Evolutionary conservation across 2,797 vertebrate species (phyloP).

Genomic region (Esox masquinongy): DNA sequence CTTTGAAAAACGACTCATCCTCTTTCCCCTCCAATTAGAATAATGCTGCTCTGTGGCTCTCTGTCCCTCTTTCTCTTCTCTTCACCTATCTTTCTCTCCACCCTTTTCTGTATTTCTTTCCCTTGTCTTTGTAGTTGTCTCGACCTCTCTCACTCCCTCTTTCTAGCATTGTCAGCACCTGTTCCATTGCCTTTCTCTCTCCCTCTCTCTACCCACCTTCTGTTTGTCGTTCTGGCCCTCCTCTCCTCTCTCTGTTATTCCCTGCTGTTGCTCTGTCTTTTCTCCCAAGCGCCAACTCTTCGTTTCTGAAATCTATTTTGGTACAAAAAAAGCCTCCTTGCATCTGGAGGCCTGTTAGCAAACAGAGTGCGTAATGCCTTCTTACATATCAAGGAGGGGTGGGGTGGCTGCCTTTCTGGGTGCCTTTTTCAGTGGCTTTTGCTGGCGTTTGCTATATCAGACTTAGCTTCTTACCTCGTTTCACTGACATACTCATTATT

Average conservation of each 20-base stretch:
- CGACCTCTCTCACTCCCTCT: background rate
- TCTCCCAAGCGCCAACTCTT: background rate
- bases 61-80: slow-evolving; percentile 12
- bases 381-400: background rate
- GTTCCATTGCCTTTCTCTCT: background rate
- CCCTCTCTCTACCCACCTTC: background rate
- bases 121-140: background rate
- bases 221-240: background rate
- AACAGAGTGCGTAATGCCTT: background rate
- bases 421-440: background rate
- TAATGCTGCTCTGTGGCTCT: slow-evolving; percentile 26
- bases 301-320: slow-evolving; percentile 1
- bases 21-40: slow-evolving; percentile 48
- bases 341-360: background rate
- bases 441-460: background rate
- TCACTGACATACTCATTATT: background rate
- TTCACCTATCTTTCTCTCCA: slow-evolving; percentile 8
- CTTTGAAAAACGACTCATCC: slow-evolving; percentile 36
- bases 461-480: background rate
- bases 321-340: background rate
- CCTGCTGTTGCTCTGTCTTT: background rate
- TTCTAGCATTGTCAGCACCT: background rate
- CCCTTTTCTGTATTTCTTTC: background rate
- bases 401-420: background rate
- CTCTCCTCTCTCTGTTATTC: background rate